These are phyloP conservation scores for Drosophila prostipennis DNA, from an alignment of 2,888 invertebrate species.

Conservation along the genomic window DNA sequence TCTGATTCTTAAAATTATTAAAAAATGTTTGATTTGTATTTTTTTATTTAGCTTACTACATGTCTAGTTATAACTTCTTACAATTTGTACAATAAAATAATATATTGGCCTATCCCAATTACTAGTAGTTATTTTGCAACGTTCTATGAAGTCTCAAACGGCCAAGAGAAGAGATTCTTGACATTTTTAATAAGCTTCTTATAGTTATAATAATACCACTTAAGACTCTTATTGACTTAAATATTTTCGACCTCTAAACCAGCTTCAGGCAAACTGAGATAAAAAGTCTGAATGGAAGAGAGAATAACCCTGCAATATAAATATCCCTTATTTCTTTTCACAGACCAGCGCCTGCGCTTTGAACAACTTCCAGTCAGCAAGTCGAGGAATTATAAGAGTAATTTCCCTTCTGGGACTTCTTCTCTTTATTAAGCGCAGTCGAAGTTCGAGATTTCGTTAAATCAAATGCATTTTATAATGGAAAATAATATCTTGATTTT, in stretches of 20 bases:
- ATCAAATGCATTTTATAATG: neutral
- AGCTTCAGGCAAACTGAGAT: slow-evolving; percentile 17
- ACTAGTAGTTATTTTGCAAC: neutral
- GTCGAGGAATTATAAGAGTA: slow-evolving; percentile 69
- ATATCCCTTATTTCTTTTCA: slow-evolving; percentile 27
- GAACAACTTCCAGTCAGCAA: slow-evolving; percentile 51
- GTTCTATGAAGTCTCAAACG: neutral
- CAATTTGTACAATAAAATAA: neutral
- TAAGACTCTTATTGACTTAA: slow-evolving; percentile 17
- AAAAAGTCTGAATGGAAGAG: slow-evolving; percentile 39
- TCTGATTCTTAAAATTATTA: neutral
- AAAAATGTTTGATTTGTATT: neutral
- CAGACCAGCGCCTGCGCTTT: slow-evolving; percentile 49
- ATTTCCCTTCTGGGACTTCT: slow-evolving; percentile 37
- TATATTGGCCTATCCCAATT: neutral
- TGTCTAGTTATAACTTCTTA: too few relatives aligned
- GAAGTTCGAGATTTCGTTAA: neutral
- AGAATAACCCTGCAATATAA: slow-evolving; percentile 39
- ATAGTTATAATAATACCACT: slow-evolving; percentile 9
- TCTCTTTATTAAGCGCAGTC: slow-evolving; percentile 68
- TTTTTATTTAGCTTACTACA: neutral
- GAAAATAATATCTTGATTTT: neutral
- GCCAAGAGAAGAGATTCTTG: neutral
- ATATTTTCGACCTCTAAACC: slow-evolving; percentile 4
- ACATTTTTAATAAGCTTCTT: slow-evolving; percentile 6